Percentiles rank a stretch among this genome's conserved stretches.
phyloP scores from a whole-genome alignment of 2,113 vertebrate genomes.

The Halcyon malimbica region DNA sequence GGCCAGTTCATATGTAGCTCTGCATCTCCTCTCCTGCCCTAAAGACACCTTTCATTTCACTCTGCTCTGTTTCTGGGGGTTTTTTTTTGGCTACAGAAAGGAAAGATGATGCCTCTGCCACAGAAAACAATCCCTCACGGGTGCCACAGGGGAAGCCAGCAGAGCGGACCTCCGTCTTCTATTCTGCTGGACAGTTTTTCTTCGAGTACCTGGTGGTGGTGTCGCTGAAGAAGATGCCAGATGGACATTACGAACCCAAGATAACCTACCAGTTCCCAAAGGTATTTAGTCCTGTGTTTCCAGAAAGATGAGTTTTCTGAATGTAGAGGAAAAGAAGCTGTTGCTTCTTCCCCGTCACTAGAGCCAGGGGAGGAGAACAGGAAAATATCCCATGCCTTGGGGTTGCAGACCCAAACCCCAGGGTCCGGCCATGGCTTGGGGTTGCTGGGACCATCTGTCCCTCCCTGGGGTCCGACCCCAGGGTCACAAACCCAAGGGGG shows the following conservation, averaged over 20 bases:
- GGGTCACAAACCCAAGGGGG: background rate
- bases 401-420: background rate
- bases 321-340: background rate
- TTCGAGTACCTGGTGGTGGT: slow-evolving; percentile 97
- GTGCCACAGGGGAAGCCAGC: background rate
- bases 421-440: background rate
- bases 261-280: slow-evolving; percentile 97
- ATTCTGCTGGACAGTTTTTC: slow-evolving; percentile 86
- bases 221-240: slow-evolving; percentile 79
- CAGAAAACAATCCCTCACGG: background rate
- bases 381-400: background rate
- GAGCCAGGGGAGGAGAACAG: background rate
- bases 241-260: slow-evolving; percentile 83
- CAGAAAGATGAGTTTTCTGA: background rate
- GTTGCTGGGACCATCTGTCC: background rate
- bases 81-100: slow-evolving; percentile 62
- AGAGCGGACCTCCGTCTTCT: slow-evolving; percentile 58
- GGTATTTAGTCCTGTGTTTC: slow-evolving; percentile 69
- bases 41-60: slow-evolving; percentile 13
- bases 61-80: background rate
- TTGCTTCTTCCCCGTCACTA: background rate
- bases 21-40: background rate
- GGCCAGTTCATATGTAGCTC: background rate
- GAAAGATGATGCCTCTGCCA: background rate
- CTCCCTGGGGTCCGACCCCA: background rate